Conservation (phyloP, 2,888 invertebrate species). For the Pammene fasciana region DNA sequence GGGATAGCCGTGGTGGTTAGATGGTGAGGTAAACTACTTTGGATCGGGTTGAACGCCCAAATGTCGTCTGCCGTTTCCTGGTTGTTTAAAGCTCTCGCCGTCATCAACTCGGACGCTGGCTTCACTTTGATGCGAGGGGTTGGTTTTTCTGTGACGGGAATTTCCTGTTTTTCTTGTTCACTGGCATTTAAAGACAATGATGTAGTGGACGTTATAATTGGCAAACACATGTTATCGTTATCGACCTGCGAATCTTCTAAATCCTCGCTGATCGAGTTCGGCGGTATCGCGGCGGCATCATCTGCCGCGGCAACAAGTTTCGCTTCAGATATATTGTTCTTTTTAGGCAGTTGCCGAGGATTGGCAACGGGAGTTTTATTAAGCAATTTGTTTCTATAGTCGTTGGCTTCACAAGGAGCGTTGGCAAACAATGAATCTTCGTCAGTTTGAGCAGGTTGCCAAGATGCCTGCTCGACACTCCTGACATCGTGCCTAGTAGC, state of each 20-base stretch:
- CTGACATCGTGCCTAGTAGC: neutral
- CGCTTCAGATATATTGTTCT: conserved; percentile 42
- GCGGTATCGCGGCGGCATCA: conserved; percentile 2
- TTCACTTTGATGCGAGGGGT: conserved; percentile 73
- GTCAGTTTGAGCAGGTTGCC: neutral
- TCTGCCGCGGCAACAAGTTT: conserved; percentile 28
- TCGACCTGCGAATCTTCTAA: conserved; percentile 21
- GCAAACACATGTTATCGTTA: conserved; percentile 52
- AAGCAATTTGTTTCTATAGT: conserved; percentile 51
- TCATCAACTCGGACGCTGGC: conserved; percentile 69
- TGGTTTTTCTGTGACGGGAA: conserved; percentile 43
- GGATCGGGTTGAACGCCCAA: conserved; percentile 24
- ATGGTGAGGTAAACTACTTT: conserved; percentile 15
- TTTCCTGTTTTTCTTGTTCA: conserved; percentile 16
- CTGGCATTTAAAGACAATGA: conserved; percentile 56
- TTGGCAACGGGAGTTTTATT: conserved; percentile 70
- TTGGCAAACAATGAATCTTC: neutral
- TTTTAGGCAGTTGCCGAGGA: conserved; percentile 72
- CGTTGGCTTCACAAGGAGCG: conserved; percentile 11
- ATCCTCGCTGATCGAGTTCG: neutral
- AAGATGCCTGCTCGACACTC: conserved; percentile 10
- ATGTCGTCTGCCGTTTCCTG: conserved; percentile 44
- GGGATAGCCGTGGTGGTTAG: neutral
- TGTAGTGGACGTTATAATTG: conserved; percentile 66
- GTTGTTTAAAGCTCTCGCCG: conserved; percentile 53